Percentiles rank a stretch among this genome's conserved stretches.
Conservation (phyloP, 2,113 vertebrate genomes). For the Python bivittatus region DNA sequence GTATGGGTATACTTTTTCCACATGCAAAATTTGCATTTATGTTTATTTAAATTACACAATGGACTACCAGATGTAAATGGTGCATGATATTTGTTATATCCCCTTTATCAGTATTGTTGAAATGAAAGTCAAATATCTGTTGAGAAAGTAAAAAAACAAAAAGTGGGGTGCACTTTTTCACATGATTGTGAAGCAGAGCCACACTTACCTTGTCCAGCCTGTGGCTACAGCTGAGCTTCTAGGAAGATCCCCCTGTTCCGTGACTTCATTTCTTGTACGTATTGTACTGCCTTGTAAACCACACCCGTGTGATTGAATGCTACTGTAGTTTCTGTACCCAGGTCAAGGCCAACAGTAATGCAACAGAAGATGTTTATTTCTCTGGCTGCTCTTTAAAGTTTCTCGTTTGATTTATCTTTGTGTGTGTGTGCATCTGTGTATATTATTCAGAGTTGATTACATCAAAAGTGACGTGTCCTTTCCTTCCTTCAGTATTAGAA, state of each 20-base stretch:
- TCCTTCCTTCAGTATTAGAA: background rate
- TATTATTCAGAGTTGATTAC: background rate
- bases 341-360: background rate
- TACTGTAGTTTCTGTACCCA: background rate
- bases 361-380: background rate
- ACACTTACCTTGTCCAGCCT: background rate
- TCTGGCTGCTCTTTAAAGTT: background rate
- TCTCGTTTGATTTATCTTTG: background rate
- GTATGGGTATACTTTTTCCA: background rate
- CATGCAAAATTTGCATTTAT: background rate
- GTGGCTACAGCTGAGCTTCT: background rate
- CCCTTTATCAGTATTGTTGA: background rate
- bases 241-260: background rate
- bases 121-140: background rate
- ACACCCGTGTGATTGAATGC: background rate
- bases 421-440: background rate
- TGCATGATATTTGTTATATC: background rate
- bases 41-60: background rate
- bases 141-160: background rate
- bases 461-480: background rate
- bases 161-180: background rate
- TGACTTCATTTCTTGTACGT: background rate
- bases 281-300: background rate
- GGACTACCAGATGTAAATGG: background rate
- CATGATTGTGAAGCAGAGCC: background rate